Evolutionary conservation across 2,113 vertebrate genomes (phyloP), one percentile per base, ranked within the genome.

Genomic region (Sinocyclocheilus maitianheensis): DNA sequence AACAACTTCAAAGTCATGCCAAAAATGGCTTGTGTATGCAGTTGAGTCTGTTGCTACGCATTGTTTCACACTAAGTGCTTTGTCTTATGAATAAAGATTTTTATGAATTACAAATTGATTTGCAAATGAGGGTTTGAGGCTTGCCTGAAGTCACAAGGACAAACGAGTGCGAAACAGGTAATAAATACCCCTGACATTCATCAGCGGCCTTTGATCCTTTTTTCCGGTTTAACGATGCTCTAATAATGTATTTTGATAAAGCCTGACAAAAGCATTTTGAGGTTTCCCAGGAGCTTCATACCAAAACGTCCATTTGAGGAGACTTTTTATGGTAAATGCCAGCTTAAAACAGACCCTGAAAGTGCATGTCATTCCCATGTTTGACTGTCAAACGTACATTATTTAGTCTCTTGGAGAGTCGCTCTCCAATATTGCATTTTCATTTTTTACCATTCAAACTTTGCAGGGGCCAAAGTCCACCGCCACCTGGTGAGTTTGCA

Each of bases 71-170:
- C 72, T 81, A 62, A 43, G 58, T 85, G n/a, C 62, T 71, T 34
- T 43, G 76, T 53, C 46, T 80, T 81, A 63, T 85, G 69, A 51
- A 76, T 86, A 76, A 53, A 53, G 72, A 85, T 87, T 87, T 87
- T 77, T 78, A 88, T 69, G 46, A 86, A 75, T 81, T 69, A 43
- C 63, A 80, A 80, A 55, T 80, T 86, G 51, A 81, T 81, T 86
- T 82, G 82, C 71, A 87, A 82, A 87, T 82, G 80, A 81, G 37
- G 14, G 22, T 48, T 79, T 13, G 20, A 81, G 34, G 30, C 60
- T 40, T 24, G 8, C 37, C 37, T 34, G 14, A 30, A 51, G 80
- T 48, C 80, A 51, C 79, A 37, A 60, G 26, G 30, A 60, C 77
- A 13, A 24, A 16, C 37, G 10, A 43, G 37, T 46, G 10, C 4